Evolutionary conservation across 2,113 vertebrate genomes (phyloP).

Genomic region (Synodontis membranacea): DNA sequence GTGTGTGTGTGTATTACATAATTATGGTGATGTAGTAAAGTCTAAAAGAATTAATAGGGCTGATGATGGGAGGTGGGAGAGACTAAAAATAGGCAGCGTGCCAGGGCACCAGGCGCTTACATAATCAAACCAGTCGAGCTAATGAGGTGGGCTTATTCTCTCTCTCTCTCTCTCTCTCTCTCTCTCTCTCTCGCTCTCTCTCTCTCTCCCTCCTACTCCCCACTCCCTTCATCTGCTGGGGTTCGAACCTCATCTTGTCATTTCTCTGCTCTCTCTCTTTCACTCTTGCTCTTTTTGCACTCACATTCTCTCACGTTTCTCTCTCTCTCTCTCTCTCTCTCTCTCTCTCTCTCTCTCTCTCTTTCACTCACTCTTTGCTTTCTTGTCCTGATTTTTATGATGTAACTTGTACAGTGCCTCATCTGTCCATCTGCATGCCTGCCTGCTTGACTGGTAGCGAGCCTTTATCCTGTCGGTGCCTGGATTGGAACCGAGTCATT

Average conservation of each 20-base stretch:
- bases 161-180: constrained; percentile 51
- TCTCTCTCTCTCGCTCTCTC: constrained; percentile 43
- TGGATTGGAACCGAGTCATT: constrained; percentile 13
- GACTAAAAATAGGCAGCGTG: constrained; percentile 35
- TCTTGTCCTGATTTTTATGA: not conserved
- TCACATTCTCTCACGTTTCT: not conserved
- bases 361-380: not conserved
- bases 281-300: constrained; percentile 6
- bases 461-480: constrained; percentile 13
- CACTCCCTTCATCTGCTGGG: constrained; percentile 3
- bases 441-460: not conserved
- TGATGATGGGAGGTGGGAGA: constrained; percentile 38
- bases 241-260: constrained; percentile 7
- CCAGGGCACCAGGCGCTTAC: constrained; percentile 49
- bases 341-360: not conserved
- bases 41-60: constrained; percentile 40
- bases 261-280: constrained; percentile 3
- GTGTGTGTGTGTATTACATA: constrained; percentile 36
- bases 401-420: not conserved
- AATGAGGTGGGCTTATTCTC: constrained; percentile 65
- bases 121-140: constrained; percentile 67
- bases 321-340: not conserved
- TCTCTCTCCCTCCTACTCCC: constrained; percentile 40
- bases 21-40: constrained; percentile 31
- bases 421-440: constrained; percentile 25